phyloP scores from a whole-genome alignment of 2,888 invertebrate species.

The Chymomyza fuscimana region DNA sequence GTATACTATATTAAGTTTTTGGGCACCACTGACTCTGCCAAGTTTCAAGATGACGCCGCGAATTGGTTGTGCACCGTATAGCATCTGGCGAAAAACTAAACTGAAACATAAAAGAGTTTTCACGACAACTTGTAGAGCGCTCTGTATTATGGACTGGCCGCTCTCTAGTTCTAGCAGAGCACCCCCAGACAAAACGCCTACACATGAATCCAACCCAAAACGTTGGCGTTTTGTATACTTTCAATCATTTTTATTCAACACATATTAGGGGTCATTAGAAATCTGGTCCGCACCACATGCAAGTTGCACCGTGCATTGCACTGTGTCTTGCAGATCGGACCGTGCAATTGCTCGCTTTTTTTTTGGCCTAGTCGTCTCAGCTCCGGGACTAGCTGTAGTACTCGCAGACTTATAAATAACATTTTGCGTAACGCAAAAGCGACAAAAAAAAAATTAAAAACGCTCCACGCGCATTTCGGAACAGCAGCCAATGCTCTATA shows the following conservation, averaged over 20 bases:
- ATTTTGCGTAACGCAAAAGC: constrained; percentile 76
- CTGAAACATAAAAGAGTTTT: constrained; percentile 10
- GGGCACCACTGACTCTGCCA: not conserved
- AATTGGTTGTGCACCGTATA: not conserved
- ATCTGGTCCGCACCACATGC: not conserved
- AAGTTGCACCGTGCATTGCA: not conserved
- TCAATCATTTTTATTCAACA: not conserved
- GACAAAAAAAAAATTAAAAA: constrained; percentile 37
- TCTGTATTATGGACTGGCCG: not conserved
- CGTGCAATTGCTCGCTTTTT: not conserved
- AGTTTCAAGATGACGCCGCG: not conserved
- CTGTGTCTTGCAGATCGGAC: not conserved
- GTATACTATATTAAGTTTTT: constrained; percentile 5
- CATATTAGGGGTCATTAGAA: not conserved
- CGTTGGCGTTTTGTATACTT: not conserved
- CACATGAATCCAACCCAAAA: not conserved
- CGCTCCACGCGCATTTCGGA: constrained; percentile 33
- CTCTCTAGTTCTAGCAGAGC: not conserved
- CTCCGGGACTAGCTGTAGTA: constrained; percentile 59
- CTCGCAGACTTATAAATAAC: constrained; percentile 72
- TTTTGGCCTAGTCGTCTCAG: constrained; percentile 37
- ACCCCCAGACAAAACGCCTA: not conserved
- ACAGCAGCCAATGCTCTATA: constrained; percentile 39
- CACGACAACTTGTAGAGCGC: not conserved
- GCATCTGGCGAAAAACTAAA: constrained; percentile 22